Percentiles rank a stretch among this genome's conserved stretches.
phyloP scores from a whole-genome alignment of 1,140 invertebrate genomes.

The Dolichoris vasculosae region DNA sequence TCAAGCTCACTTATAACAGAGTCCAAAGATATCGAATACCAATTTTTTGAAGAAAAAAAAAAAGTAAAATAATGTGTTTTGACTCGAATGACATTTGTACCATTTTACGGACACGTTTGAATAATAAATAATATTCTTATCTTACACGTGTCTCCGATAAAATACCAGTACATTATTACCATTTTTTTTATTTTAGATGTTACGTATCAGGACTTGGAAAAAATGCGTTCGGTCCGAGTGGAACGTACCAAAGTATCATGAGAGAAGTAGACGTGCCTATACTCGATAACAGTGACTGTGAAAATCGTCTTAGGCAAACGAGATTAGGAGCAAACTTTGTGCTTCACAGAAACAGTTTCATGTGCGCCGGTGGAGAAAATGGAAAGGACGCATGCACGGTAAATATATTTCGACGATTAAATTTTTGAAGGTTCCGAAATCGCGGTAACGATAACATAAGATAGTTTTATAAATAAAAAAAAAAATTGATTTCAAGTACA shows the following conservation, averaged over 20 bases:
- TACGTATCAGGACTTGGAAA: constrained; percentile 90
- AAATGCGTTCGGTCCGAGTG: constrained; percentile 80
- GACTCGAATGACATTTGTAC: no score
- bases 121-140: not conserved
- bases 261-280: constrained; percentile 84
- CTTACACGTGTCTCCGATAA: not conserved
- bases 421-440: no score
- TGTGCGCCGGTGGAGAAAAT: constrained; percentile 85
- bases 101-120: no score
- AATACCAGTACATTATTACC: not conserved
- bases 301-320: constrained; percentile 78
- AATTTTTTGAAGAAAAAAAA: no score
- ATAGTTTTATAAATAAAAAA: no score
- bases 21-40: no score
- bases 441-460: no score
- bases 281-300: constrained; percentile 78
- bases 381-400: constrained; percentile 86
- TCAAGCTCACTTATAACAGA: no score
- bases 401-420: constrained; percentile 51
- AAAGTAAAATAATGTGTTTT: no score
- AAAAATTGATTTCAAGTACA: not conserved
- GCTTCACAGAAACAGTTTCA: constrained; percentile 80
- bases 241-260: constrained; percentile 80
- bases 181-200: constrained; percentile 73
- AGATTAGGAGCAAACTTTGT: constrained; percentile 79